Evolutionary conservation across 2,888 invertebrate species (phyloP), one percentile per base, ranked within the genome.

Genomic region (Agrotis clavis): DNA sequence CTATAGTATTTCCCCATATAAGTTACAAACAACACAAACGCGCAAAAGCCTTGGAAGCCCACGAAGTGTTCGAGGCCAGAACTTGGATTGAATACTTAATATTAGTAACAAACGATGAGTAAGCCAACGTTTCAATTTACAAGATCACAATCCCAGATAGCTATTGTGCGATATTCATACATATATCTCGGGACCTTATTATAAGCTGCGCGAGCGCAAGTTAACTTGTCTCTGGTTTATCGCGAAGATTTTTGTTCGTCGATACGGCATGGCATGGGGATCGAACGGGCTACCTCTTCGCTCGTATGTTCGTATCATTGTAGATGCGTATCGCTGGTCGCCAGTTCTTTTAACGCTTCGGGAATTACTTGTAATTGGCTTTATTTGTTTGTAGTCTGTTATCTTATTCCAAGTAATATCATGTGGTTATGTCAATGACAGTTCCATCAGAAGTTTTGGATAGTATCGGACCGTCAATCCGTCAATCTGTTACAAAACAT

Each of bases 201-300:
- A 94, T 92, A 91, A 92, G 90, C 91, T 87, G 87, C 90, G 90
- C 92, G 86, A 86, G 91, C 91, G 89, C 93, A 93, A 95, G 94
- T 95, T 95, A 94, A 94, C 95, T 94, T 95, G 96, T 96, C 93
- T 93, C 89, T 89, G 88, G 87, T 90, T 94, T 95, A 95, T 95
- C 95, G 89, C 86, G 70, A 85, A 94, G 95, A 96, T 96, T 94
- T 94, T 93, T 90, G 92, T 92, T 88, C 87, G 89, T 88, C 90
- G 95, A 95, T 95, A 95, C 90, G 91, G 88, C 81, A 57, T 57
- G 57, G 84, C 88, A 88, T 89, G 89, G 87, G 87, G 89, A 85
- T 88, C 89, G 87, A 81, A 83, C 77, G 74, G 73, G 75, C 82
- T 84, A 79, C 83, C 72, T 86, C 83, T 83, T 75, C 76, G 79